A percentile compares a stretch with the other conserved stretches of the same genome.
Conservation (phyloP, 1,140 invertebrate genomes). For the Maconellicoccus hirsutus region DNA sequence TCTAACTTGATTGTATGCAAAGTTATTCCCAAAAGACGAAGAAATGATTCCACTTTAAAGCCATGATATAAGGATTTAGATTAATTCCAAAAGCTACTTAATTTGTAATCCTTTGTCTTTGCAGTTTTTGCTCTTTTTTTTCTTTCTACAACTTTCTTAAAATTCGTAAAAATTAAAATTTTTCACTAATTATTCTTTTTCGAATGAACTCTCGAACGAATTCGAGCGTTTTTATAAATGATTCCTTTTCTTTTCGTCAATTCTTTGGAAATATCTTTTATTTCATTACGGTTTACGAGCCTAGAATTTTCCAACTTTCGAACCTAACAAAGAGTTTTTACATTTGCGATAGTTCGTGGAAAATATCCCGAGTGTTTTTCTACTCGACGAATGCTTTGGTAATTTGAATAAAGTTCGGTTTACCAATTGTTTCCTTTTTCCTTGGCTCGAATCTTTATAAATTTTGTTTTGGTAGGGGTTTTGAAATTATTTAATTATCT, state of each 20-base stretch:
- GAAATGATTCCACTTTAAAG: slow-evolving; percentile 5
- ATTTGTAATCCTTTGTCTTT: slow-evolving; percentile 9
- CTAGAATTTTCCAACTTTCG: too few species aligned
- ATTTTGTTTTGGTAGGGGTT: too few species aligned
- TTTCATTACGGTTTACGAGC: background rate
- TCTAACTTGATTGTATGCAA: slow-evolving; percentile 9
- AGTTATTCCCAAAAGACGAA: slow-evolving; percentile 1
- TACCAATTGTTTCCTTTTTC: too few species aligned
- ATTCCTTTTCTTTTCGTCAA: background rate
- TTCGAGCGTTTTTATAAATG: background rate
- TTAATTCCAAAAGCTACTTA: slow-evolving; percentile 1
- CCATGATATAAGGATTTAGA: slow-evolving; percentile 9
- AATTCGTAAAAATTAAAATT: background rate
- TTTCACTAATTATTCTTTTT: slow-evolving; percentile 4
- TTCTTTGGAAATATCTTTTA: background rate
- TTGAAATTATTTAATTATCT: too few species aligned
- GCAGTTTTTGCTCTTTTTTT: background rate
- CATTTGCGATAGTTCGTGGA: too few species aligned
- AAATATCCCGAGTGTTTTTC: too few species aligned
- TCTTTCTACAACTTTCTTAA: background rate
- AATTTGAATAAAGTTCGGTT: too few species aligned
- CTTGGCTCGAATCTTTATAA: too few species aligned
- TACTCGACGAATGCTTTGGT: too few species aligned
- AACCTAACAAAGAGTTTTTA: too few species aligned
- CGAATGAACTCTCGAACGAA: slow-evolving; percentile 1